These are phyloP conservation scores for Epizoanthus illoricatus DNA, from an alignment of 92 coral and sea anemone genomes.

Conservation along the genomic window DNA sequence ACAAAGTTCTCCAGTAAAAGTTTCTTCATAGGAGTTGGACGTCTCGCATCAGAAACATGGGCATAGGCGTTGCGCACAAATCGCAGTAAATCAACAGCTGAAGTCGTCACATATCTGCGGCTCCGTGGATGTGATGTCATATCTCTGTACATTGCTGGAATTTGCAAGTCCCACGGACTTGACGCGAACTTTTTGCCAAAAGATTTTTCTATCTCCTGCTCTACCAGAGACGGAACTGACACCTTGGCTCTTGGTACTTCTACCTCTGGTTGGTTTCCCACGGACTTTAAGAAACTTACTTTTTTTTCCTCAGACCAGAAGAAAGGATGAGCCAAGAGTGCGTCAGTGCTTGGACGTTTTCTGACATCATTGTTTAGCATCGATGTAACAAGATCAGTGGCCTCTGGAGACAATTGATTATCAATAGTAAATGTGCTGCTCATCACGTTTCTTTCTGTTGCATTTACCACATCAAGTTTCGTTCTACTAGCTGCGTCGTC, in stretches of 20 bases:
- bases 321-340: slow-evolving; percentile 44
- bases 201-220: slow-evolving; percentile 12
- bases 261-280: slow-evolving; percentile 62
- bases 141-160: slow-evolving; percentile 31
- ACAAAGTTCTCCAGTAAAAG: slow-evolving; percentile 3
- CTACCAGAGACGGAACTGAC: slow-evolving; percentile 20
- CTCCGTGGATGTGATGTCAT: background rate
- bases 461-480: background rate
- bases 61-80: slow-evolving; percentile 57
- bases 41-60: slow-evolving; percentile 36
- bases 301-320: slow-evolving; percentile 62
- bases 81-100: slow-evolving; percentile 59
- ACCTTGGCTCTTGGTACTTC: slow-evolving; percentile 8
- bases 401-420: slow-evolving; percentile 47
- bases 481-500: background rate
- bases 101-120: slow-evolving; percentile 43
- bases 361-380: slow-evolving; percentile 10
- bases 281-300: slow-evolving; percentile 34
- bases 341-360: slow-evolving; percentile 49
- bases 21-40: background rate
- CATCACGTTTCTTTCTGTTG: background rate
- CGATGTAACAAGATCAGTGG: slow-evolving; percentile 38
- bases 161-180: slow-evolving; percentile 17
- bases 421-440: background rate
- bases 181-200: background rate